Evolutionary conservation across 2,888 invertebrate genomes (phyloP).

Genomic region (Hirudinaria manillensis): DNA sequence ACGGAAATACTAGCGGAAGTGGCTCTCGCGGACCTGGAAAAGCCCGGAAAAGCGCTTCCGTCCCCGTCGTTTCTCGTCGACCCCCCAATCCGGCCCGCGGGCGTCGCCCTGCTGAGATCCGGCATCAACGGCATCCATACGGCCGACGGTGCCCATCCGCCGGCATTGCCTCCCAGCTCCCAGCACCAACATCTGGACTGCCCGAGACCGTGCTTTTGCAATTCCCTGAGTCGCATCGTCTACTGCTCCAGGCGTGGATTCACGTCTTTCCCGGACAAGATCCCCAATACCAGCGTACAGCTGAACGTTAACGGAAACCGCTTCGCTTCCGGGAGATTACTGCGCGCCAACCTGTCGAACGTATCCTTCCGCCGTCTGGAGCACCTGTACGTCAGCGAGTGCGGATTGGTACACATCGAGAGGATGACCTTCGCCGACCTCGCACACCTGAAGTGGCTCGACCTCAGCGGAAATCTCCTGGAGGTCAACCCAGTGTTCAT

Average conservation of each 20-base stretch:
- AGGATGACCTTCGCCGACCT: slow-evolving; percentile 48
- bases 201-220: slow-evolving; percentile 51
- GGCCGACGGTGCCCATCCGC: too few relatives aligned
- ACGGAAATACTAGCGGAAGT: neutral
- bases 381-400: slow-evolving; percentile 50
- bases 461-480: slow-evolving; percentile 49
- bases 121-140: neutral
- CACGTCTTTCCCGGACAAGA: slow-evolving; percentile 46
- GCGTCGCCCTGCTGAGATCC: neutral
- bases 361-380: slow-evolving; percentile 43
- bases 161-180: neutral
- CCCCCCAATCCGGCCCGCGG: neutral
- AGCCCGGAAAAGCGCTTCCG: neutral
- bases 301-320: slow-evolving; percentile 50
- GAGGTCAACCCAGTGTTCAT: slow-evolving; percentile 29
- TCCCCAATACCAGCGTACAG: slow-evolving; percentile 48
- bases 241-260: slow-evolving; percentile 49
- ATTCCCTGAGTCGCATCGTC: slow-evolving; percentile 47
- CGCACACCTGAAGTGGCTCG: slow-evolving; percentile 48
- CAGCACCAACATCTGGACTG: slow-evolving; percentile 39
- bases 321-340: slow-evolving; percentile 45
- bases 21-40: neutral
- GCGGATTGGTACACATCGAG: slow-evolving; percentile 48
- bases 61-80: too few relatives aligned
- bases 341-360: slow-evolving; percentile 42